Conservation (phyloP, 2,113 vertebrate species). For the Pelecanus crispus region DNA sequence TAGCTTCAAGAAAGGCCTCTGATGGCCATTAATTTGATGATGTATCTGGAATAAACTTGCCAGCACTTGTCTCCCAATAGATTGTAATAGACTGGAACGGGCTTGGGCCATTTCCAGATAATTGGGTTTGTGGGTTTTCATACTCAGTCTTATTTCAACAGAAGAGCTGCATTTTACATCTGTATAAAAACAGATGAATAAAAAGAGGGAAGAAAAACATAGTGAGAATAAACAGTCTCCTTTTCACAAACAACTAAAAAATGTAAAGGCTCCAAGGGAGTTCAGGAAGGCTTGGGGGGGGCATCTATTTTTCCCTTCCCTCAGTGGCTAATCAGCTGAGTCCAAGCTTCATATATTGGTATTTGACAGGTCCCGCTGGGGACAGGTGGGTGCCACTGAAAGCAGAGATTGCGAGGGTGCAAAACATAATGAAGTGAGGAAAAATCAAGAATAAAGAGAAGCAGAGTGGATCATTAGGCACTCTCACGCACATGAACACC, state of each 20-base stretch:
- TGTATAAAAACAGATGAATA: background rate
- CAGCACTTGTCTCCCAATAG: conserved; percentile 2
- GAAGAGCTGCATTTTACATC: background rate
- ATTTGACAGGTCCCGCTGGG: background rate
- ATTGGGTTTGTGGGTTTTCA: background rate
- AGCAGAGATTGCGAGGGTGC: background rate
- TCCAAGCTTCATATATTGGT: fast-evolving
- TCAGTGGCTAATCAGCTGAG: background rate
- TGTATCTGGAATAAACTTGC: conserved; percentile 1
- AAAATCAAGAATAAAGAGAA: background rate
- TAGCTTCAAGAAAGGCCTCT: background rate
- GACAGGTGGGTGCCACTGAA: background rate
- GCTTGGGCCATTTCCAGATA: background rate
- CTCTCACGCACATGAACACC: background rate
- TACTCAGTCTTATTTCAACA: background rate
- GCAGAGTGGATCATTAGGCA: background rate
- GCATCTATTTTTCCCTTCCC: background rate
- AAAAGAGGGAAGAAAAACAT: background rate
- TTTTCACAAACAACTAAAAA: background rate
- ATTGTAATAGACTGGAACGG: background rate
- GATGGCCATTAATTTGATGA: conserved; percentile 1
- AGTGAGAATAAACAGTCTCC: background rate
- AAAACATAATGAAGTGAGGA: background rate
- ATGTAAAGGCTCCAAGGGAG: background rate
- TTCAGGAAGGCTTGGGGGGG: background rate